Percentiles rank a stretch among this genome's conserved stretches.
Conservation (phyloP, 2,888 invertebrate genomes). For the Xestia rhomboidea region DNA sequence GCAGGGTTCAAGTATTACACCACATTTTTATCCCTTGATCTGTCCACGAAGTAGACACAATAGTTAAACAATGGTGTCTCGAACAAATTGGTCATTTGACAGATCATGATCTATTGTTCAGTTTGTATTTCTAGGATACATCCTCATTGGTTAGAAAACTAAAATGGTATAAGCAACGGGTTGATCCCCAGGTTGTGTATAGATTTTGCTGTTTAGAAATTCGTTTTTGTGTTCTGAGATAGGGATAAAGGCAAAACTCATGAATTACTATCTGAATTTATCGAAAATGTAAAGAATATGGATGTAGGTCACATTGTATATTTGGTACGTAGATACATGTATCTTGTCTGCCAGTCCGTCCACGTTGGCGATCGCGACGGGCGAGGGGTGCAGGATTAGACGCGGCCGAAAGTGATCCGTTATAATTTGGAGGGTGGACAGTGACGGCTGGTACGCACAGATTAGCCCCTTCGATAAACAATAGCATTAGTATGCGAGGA, state of each 20-base stretch:
- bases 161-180: background rate
- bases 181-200: background rate
- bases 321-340: conserved; percentile 32
- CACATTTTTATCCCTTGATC: too few species aligned
- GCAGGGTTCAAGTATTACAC: background rate
- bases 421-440: conserved; percentile 89
- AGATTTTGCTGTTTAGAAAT: background rate
- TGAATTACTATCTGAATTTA: background rate
- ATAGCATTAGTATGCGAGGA: conserved; percentile 91
- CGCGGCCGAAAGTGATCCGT: conserved; percentile 88
- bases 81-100: too few species aligned
- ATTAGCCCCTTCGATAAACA: conserved; percentile 91
- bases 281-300: background rate
- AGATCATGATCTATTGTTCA: too few species aligned
- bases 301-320: conserved; percentile 30
- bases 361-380: conserved; percentile 70
- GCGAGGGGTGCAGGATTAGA: conserved; percentile 82
- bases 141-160: background rate
- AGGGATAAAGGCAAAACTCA: background rate
- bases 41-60: too few species aligned
- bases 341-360: conserved; percentile 56
- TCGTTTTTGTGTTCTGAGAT: background rate
- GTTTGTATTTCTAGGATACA: background rate
- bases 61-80: too few species aligned
- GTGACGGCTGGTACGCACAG: conserved; percentile 90